Conservation (phyloP, 2,888 invertebrate genomes). For the Zaprionus lineosus region DNA sequence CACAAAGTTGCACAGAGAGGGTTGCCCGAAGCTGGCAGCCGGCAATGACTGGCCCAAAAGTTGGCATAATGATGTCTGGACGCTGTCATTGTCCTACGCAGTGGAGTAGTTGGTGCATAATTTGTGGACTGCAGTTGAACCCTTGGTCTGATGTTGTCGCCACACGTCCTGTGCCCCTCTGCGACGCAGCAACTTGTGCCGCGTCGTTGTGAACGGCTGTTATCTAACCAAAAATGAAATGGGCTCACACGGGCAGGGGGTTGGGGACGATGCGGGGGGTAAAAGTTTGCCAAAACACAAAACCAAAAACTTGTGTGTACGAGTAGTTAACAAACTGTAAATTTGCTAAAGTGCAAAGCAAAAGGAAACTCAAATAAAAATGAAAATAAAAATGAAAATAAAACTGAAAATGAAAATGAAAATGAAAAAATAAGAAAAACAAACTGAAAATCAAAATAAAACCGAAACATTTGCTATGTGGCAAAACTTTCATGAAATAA, state of each 20-base stretch:
- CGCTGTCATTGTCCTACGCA: conserved; percentile 49
- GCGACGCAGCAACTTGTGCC: not conserved
- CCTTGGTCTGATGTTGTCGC: conserved; percentile 7
- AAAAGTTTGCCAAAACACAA: conserved; percentile 56
- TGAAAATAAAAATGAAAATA: conserved; percentile 23
- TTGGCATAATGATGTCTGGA: conserved; percentile 31
- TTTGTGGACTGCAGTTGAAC: conserved; percentile 30
- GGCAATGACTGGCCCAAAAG: conserved; percentile 44
- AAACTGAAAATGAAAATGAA: conserved; percentile 5
- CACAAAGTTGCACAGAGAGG: conserved; percentile 21
- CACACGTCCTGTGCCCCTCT: not conserved
- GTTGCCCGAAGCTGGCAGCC: too few species aligned
- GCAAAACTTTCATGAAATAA: conserved; percentile 54
- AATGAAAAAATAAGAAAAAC: conserved; percentile 8
- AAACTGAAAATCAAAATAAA: conserved; percentile 3
- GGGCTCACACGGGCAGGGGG: conserved; percentile 43
- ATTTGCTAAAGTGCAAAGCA: conserved; percentile 61
- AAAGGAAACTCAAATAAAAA: conserved; percentile 50
- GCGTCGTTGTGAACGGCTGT: conserved; percentile 32
- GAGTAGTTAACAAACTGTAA: conserved; percentile 68
- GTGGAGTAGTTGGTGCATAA: conserved; percentile 28
- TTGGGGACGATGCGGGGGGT: conserved; percentile 44
- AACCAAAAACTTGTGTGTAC: conserved; percentile 22
- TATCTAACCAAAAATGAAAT: conserved; percentile 72
- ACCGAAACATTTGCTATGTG: too few species aligned